Evolutionary conservation across 1,140 invertebrate genomes (phyloP), one percentile per base, ranked within the genome.

Genomic region (Listronotus oregonensis): DNA sequence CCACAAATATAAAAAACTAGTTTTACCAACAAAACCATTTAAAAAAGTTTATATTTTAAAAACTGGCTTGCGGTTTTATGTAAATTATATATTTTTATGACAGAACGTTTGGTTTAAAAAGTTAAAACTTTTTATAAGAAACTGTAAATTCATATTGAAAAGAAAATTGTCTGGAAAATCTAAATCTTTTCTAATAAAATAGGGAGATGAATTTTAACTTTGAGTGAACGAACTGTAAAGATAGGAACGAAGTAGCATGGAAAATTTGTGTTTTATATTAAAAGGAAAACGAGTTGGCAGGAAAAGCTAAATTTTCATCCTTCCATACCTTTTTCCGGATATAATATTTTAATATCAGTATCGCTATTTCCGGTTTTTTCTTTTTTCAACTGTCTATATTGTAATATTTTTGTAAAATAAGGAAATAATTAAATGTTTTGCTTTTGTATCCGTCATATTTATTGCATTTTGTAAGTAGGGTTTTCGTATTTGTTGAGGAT

Each of bases 201-300:
- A 31, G 6, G 21, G 8, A 21, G 21, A 50, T 46, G 43, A 46
- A 50, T 21, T 50, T 50, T 31, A 50, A 50, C 15, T n/a, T 18
- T 8, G 47, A 50, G 12, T 21, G 47, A 50, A 50, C 15, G 47
- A 31, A 50, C 17, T 50, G 21, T 31, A 21, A 50, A 50, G 21
- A 50, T 50, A 31, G 47, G 21, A 31, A 31, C 15, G 47, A 50
- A 50, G 47, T 31, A 50, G 47, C 47, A 21, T 21, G 47, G 47
- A 50, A 50, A 50, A 50, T 50, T 50, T 50, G 47, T 50, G n/a
- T 50, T 18, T 50, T 31, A 50, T 50, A 50, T 50, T 50, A 50
- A 50, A 50, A 50, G 47, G 21, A 50, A 31, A 50, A 21, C 47
- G 47, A 50, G 43, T 18, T 50, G 47, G 47, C 47, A 50, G 47